A percentile compares a stretch with the other conserved stretches of the same genome.
These are phyloP conservation scores for Hydrochoerus hydrochaeris DNA, from an alignment of 2,113 vertebrate genomes.

Conservation along the genomic window DNA sequence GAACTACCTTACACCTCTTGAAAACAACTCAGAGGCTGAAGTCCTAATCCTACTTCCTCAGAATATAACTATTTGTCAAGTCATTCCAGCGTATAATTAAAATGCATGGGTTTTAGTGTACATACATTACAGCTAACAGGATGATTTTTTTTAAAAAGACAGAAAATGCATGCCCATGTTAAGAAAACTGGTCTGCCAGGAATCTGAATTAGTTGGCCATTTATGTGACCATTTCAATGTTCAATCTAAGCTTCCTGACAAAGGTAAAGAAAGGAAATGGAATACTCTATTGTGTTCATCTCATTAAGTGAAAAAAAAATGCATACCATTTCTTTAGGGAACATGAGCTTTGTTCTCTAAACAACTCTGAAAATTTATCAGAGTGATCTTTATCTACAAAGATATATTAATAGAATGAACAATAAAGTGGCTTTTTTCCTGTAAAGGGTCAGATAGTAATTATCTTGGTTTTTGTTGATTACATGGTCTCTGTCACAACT, in stretches of 20 bases:
- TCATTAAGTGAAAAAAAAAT: conserved; percentile 16
- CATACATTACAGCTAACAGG: not conserved
- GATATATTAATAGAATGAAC: not conserved
- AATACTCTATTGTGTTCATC: not conserved
- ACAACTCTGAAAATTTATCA: conserved; percentile 4
- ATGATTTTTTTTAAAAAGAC: not conserved
- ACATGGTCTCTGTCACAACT: not conserved
- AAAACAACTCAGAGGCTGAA: not conserved
- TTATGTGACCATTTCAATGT: not conserved
- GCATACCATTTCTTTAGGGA: not conserved
- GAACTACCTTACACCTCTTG: not conserved
- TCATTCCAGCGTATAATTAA: not conserved
- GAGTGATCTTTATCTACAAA: not conserved
- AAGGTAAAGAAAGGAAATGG: conserved; percentile 1
- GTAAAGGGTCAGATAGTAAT: not conserved
- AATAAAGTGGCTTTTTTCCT: not conserved
- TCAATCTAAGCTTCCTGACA: conserved; percentile 31
- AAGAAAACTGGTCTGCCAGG: not conserved
- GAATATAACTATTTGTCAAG: not conserved
- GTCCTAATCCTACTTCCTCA: not conserved
- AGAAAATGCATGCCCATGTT: not conserved
- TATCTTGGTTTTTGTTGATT: not conserved
- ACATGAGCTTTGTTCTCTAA: conserved; percentile 12
- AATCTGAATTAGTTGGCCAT: not conserved
- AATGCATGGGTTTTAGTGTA: not conserved